Conservation (phyloP, 2,888 invertebrate genomes). For the Drosophila borborema region DNA sequence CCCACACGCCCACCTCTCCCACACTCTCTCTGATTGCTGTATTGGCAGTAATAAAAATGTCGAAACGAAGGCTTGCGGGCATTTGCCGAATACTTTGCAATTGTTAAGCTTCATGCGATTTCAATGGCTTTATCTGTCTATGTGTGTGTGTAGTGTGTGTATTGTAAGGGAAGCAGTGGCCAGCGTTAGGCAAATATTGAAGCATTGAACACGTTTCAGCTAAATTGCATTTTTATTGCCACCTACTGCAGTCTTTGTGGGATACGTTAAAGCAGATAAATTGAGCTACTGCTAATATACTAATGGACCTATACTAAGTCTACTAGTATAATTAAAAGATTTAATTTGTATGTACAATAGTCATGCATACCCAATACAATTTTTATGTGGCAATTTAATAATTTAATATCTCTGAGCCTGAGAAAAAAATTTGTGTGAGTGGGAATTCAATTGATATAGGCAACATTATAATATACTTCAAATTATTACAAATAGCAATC, state of each 20-base stretch:
- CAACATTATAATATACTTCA: neutral
- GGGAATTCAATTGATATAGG: neutral
- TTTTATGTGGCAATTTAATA: neutral
- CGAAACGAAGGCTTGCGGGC: conserved; percentile 72
- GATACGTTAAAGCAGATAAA: conserved; percentile 20
- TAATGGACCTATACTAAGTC: conserved; percentile 1
- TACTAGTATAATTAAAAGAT: neutral
- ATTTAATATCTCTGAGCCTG: too few relatives aligned
- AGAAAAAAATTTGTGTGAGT: too few relatives aligned
- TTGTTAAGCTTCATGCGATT: conserved; percentile 61
- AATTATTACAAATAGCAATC: neutral
- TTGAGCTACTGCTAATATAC: conserved; percentile 9
- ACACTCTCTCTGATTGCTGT: conserved; percentile 3
- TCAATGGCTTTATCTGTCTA: conserved; percentile 54
- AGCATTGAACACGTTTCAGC: conserved; percentile 74
- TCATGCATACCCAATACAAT: neutral
- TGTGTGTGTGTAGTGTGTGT: conserved; percentile 23
- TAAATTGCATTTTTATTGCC: conserved; percentile 81
- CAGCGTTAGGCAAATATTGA: conserved; percentile 72
- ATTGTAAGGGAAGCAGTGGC: conserved; percentile 40
- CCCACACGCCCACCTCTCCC: neutral
- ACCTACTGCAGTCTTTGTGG: conserved; percentile 37
- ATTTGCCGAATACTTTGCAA: conserved; percentile 66
- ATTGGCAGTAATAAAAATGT: conserved; percentile 64
- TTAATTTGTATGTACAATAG: neutral